phyloP scores from a whole-genome alignment of 2,888 invertebrate species.

The Polydesmus complanatus region DNA sequence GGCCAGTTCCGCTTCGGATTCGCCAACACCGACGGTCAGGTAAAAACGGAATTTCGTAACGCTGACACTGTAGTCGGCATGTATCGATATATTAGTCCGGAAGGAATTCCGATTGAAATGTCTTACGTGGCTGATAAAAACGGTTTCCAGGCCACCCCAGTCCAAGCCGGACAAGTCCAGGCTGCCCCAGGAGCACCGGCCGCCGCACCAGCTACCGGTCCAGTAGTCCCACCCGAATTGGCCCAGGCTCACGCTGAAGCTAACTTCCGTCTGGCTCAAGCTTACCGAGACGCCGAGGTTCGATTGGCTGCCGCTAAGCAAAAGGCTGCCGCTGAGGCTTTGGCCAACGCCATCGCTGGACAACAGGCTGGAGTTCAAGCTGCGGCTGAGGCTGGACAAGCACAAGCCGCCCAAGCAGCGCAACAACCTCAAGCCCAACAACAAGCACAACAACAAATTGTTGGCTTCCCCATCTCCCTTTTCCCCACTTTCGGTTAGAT shows the following conservation, averaged over 20 bases:
- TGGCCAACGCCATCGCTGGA: conserved; percentile 8
- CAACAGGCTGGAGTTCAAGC: conserved; percentile 3
- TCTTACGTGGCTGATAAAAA: neutral
- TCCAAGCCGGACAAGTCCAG: neutral
- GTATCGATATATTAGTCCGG: neutral
- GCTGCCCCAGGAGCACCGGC: conserved; percentile 1
- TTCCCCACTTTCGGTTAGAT: neutral
- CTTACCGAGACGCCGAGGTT: conserved; percentile 11
- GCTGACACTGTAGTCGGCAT: neutral
- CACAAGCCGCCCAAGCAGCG: neutral
- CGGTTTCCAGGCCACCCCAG: neutral
- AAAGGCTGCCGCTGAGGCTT: conserved; percentile 8
- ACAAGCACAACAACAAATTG: neutral
- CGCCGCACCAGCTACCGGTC: neutral
- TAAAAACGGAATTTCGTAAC: neutral
- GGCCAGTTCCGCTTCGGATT: neutral
- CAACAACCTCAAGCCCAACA: neutral
- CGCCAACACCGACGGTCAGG: neutral
- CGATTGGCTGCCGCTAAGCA: conserved; percentile 12
- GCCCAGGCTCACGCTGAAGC: conserved; percentile 11
- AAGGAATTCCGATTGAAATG: neutral
- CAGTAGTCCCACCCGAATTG: conserved; percentile 9
- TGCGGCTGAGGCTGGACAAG: neutral
- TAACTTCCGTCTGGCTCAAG: conserved; percentile 12
- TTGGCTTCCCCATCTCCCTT: neutral